Evolutionary conservation across 2,888 invertebrate species (phyloP), one percentile per base, ranked within the genome.

Genomic region (Augiades crinisus): DNA sequence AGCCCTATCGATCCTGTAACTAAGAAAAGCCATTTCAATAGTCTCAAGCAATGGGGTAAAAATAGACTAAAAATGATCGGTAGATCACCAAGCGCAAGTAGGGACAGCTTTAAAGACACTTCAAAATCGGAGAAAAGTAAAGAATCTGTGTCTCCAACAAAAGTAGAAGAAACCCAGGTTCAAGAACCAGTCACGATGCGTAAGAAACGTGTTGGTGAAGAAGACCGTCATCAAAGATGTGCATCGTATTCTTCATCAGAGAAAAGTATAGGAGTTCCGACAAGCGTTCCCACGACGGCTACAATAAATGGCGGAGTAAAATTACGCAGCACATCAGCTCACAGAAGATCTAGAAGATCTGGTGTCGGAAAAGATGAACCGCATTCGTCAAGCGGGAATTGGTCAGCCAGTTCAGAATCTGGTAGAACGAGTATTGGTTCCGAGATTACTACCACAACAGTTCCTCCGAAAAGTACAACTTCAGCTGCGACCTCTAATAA

Each of bases 321-420:
- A 82, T 85, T 97, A 70, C 90, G 96, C 59, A 94, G 94, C 62
- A 93, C 94, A 46, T 93, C 95, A 2, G 91, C 92, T 24, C 93
- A 94, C 75, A 91, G 94, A 63, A 86, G 95, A 59, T 91, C 94
- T 67, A 89, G 95, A 54, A 90, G 95, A 56, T 92, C 92, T 27
- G 93, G 92, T 12, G 81, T 90, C 37, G 91, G 89, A 36, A 94
- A 94, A 76, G 96, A 96, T 58, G 95, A 96, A 69, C 95, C 94
- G 24, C 95, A 97, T 80, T 97, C 97, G 1, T 96, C 96, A 8
- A 95, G 96, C 67, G 98, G 98, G 30, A 98, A 98, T 81, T 98
- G 98, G 98, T 96, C 96, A 62, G 97, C 96, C 1, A 97, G 97
- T 71, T 96, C 96, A 0, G 96, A 96, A 77, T 96, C 96, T 47